Percentiles rank a stretch among this genome's conserved stretches.
These are phyloP conservation scores for Botrylloides violaceus DNA, from an alignment of 23 tunicate species.

Conservation along the genomic window DNA sequence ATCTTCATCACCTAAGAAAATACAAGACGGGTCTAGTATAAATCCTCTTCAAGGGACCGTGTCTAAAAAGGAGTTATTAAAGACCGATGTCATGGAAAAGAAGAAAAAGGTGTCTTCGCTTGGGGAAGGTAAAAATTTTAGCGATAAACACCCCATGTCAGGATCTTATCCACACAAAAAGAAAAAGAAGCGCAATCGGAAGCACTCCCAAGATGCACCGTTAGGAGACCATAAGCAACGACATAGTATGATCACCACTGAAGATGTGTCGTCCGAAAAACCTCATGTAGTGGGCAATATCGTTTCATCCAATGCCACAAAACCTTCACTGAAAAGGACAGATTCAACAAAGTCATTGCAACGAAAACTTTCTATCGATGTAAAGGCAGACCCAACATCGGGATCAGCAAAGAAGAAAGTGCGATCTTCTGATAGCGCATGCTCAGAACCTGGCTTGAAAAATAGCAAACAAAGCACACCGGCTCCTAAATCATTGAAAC, in stretches of 20 bases:
- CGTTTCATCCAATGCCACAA: conserved; percentile 2
- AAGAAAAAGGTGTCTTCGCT: background rate
- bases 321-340: background rate
- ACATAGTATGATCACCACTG: background rate
- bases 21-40: background rate
- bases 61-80: background rate
- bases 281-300: conserved; percentile 1
- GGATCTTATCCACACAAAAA: conserved; percentile 4
- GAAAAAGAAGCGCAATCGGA: conserved; percentile 26
- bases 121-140: background rate
- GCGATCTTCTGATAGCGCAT: conserved; percentile 7
- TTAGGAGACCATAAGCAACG: background rate
- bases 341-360: conserved; percentile 7
- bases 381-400: background rate
- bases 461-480: background rate
- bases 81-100: background rate
- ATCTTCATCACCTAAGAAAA: conserved; percentile 40
- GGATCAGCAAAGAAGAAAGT: background rate
- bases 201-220: conserved; percentile 7
- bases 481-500: background rate
- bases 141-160: background rate
- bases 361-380: conserved; percentile 11
- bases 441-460: conserved; percentile 8
- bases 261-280: background rate
- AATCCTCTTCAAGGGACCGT: background rate